Evolutionary conservation across 2,113 vertebrate species (phyloP), one percentile per base, ranked within the genome.

Genomic region (Eonycteris spelaea): DNA sequence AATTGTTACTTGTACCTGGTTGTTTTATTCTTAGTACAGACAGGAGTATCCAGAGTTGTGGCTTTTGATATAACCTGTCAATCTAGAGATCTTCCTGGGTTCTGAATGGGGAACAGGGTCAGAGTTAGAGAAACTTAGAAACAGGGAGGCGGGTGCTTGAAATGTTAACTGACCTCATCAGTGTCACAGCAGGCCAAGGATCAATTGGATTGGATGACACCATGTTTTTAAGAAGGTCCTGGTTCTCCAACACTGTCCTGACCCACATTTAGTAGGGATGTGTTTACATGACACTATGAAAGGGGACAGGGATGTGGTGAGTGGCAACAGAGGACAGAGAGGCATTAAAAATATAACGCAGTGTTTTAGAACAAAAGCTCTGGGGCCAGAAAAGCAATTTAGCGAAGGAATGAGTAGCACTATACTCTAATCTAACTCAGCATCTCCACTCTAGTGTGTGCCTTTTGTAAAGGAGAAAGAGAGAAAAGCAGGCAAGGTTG

Each of bases 1-100:
- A 97, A 33, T 65, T 82, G 89, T 97, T 38, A 89, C 73, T 94
- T 73, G 85, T 80, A 95, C 95, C 86, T 92, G 89, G 92, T 94
- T 86, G 71, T 45, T 91, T 96, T 96, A 38, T 84, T 88, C 45
- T 86, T 74, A 89, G 57, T 35, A 21, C 6, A 71, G 70, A 82
- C 30, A 75, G 30, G 63, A 78, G 79, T 86, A 43, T 79, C 51
- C 63, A 53, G 55, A 48, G 51, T 74, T 86, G 71, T 77, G 51
- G 57, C 55, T 97, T 91, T 84, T 67, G n/a, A 55, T 53, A 43
- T 57, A 84, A 75, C 45, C 94, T 18, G 57, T 35, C 67, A 38
- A 7, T 53, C 77, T 79, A 92, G 38, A 86, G 65, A 59, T 63
- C 24, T 59, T 28, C 61, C 92, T 61, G 80, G 43, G 28, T 80